Evolutionary conservation across 2,888 invertebrate genomes (phyloP).

Genomic region (Tinea trinotella): DNA sequence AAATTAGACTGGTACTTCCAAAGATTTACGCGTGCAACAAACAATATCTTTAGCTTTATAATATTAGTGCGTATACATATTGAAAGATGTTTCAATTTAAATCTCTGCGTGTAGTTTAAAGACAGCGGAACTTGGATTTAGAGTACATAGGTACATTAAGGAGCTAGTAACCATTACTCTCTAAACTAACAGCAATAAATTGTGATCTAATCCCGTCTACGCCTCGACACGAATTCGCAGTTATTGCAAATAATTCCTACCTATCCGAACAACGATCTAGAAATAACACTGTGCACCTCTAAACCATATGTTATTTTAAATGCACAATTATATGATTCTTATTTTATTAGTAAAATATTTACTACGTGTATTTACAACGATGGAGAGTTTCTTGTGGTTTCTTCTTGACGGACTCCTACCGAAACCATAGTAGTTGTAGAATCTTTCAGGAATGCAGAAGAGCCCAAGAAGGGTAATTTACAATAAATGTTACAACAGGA

Average conservation of each 20-base stretch:
- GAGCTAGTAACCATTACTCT: conserved; percentile 16
- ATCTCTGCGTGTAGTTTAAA: neutral
- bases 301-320: neutral
- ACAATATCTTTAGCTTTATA: no score
- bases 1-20: no score
- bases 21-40: no score
- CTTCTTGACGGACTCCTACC: no score
- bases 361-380: no score
- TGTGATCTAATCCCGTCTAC: conserved; percentile 26
- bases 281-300: neutral
- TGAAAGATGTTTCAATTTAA: neutral
- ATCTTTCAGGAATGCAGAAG: no score
- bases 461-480: no score
- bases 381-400: no score
- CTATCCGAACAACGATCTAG: conserved; percentile 6
- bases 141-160: neutral
- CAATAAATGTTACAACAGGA: no score
- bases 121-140: neutral
- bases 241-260: conserved; percentile 31
- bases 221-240: conserved; percentile 30
- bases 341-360: no score
- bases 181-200: conserved; percentile 18
- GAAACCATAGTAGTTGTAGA: no score
- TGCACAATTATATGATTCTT: neutral
- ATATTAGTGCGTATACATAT: no score